Base-by-base conservation (phyloP, 2,797 vertebrate genomes). In the Tokudaia tokunoshimensis region DNA sequence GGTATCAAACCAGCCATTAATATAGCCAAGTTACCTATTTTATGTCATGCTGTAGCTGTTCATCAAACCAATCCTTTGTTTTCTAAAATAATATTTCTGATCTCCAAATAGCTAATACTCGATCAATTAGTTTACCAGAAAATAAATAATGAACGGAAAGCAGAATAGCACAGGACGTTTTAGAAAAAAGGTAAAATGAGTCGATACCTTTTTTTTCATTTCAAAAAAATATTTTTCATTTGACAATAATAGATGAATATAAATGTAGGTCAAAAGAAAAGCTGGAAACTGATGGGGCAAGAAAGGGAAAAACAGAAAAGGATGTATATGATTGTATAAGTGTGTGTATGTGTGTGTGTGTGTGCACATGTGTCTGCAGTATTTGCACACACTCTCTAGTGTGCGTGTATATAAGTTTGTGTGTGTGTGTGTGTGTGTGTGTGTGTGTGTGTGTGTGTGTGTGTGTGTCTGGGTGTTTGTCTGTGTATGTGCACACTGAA, bases 251-350 rank as follows among this genome's bases (percentile, higher is more conserved):
- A 91, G 14, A 8, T 12, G 10, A 70, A 91, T 34, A 55, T 4
- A 91, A 92, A 96, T 95, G 44, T 74, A 44, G 12, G 31, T 67
- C 4, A 87, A 59, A 87, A 81, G 41, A 3, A 93, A 97, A 81
- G 11, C n/a, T 81, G 1, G 44, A 96, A 86, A 93, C 6, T 87
- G 37, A 67, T 87, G 4, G 59, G 13, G n/a, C 11, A 15, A 74
- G 9, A 92, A 92, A 91, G 91, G 37, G 26, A 72, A 92, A 95
- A 93, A 50, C 20, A 84, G 37, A 86, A 94, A 92, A 92, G 41
- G 6, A 87, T 55, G 8, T 17, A 55, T 26, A 4, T 31, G 37
- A 44, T 34, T 50, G 24, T 65, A 0, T 91, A 17, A 59, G 52
- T 92, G 3, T 79, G n/a, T 85, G 11, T 78, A 10, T 29, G 26